These are phyloP conservation scores for Zele albiditarsus DNA, from an alignment of 2,888 invertebrate species.

Conservation along the genomic window DNA sequence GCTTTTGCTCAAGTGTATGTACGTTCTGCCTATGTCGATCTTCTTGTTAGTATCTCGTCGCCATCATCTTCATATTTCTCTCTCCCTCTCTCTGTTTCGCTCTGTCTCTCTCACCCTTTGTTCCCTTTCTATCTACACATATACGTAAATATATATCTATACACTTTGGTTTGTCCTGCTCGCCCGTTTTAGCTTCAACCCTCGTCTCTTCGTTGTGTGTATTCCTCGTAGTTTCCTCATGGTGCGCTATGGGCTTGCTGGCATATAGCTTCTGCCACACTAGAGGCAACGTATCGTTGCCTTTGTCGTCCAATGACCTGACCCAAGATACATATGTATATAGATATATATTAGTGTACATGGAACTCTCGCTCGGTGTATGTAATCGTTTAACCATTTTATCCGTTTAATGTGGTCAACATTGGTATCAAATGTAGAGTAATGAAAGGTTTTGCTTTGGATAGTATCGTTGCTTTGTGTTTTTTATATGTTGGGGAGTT, in stretches of 20 bases:
- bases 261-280: constrained; percentile 14
- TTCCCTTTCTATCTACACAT: background rate
- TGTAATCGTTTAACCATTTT: constrained; percentile 1
- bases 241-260: background rate
- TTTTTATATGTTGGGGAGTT: background rate
- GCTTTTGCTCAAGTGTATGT: constrained; percentile 55
- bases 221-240: background rate
- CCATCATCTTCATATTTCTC: background rate
- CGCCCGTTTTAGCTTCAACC: background rate
- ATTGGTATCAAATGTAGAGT: background rate
- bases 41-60: background rate
- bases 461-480: background rate
- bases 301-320: constrained; percentile 47
- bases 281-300: constrained; percentile 20
- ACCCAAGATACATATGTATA: constrained; percentile 32
- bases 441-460: background rate
- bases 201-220: background rate
- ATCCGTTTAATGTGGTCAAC: constrained; percentile 3
- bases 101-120: background rate
- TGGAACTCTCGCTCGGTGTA: background rate
- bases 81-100: background rate
- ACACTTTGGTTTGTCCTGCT: background rate
- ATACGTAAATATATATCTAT: background rate
- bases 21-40: constrained; percentile 42
- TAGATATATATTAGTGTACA: background rate